phyloP scores from a whole-genome alignment of 2,888 invertebrate genomes.

The Dryobotodes eremita region DNA sequence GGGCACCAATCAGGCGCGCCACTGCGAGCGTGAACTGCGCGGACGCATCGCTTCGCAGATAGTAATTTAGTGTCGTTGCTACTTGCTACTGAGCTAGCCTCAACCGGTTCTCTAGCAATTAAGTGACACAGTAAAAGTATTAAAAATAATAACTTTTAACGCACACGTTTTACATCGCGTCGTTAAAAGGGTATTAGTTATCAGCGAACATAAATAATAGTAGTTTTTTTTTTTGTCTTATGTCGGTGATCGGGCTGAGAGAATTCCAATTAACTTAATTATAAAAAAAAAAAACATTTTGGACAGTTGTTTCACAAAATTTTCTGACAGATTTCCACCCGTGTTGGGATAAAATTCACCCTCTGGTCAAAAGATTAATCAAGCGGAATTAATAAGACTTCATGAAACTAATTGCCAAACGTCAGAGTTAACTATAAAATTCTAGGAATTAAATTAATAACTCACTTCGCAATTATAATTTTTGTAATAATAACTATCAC shows the following conservation, averaged over 20 bases:
- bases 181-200: constrained; percentile 68
- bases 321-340: background rate
- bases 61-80: constrained; percentile 87
- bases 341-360: background rate
- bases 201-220: constrained; percentile 45
- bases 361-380: constrained; percentile 8
- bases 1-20: constrained; percentile 79
- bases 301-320: background rate
- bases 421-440: constrained; percentile 23
- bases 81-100: constrained; percentile 74
- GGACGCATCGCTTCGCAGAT: constrained; percentile 80
- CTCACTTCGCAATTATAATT: constrained; percentile 38
- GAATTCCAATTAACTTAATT: constrained; percentile 5
- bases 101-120: constrained; percentile 84
- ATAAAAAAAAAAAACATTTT: background rate
- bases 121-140: constrained; percentile 85
- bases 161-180: constrained; percentile 50
- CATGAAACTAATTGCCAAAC: constrained; percentile 28
- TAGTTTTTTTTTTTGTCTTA: constrained; percentile 20
- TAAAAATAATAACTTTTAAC: constrained; percentile 75
- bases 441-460: constrained; percentile 44
- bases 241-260: background rate
- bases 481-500: constrained; percentile 22
- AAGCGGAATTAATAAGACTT: constrained; percentile 37
- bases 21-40: constrained; percentile 72